Evolutionary conservation across 2,888 invertebrate genomes (phyloP), one percentile per base, ranked within the genome.

Genomic region (Pheosia gnoma): DNA sequence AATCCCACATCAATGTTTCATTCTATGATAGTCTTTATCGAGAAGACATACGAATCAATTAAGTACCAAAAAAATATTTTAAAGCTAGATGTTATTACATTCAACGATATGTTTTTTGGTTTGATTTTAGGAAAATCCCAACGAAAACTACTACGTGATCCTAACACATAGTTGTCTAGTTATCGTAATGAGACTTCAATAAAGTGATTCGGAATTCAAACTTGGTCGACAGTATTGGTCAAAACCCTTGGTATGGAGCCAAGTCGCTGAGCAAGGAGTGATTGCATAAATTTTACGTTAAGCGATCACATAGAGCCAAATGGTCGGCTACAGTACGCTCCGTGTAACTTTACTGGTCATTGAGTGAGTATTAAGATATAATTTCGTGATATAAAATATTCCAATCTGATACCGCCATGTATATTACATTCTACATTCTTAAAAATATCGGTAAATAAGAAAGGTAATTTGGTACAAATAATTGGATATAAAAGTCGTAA

Each of bases 201-300:
- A 51, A 51, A 51, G 51, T 8, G 13, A 51, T 51, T 25, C 51
- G 51, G 25, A 51, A 51, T 51, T 9, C 25, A 25, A 51, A 51
- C 51, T 51, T 25, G 25, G 53, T 37, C 53, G 37, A 38, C 53
- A 37, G 37, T 53, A 11, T 53, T 37, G 10, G 37, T 53, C 53
- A 6, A 49, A 25, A 25, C 9, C 6, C 37, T 53, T 37, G 53
- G 37, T 53, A 53, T 53, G 38, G 37, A 53, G 53, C 55, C 55
- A 55, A 55, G 55, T 55, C 55, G 39, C 39, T 55, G 55, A 38
- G 55, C 55, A 39, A 39, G 55, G 39, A 39, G 55, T 55, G 13
- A 55, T 55, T 55, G 55, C 39, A 38, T 55, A 55, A 55, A 39
- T 55, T 25, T 55, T 39, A 55, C 53, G 55, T 5, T 7, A 7